phyloP scores from a whole-genome alignment of 2,888 invertebrate species.

The Morpho helenor region DNA sequence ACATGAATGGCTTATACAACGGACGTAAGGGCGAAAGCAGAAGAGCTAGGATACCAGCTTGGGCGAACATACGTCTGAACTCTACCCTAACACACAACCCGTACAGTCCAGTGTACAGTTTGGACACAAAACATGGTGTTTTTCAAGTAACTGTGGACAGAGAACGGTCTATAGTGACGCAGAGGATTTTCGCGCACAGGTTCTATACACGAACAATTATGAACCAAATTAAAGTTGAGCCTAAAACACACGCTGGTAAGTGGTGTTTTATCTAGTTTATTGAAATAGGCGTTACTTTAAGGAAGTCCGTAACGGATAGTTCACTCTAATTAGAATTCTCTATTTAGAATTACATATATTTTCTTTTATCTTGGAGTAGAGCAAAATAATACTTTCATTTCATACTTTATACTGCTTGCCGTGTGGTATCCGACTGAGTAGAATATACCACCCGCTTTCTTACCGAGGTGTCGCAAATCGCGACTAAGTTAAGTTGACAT shows the following conservation, averaged over 20 bases:
- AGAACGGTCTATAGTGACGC: conserved; percentile 67
- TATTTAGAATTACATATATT: too few species aligned
- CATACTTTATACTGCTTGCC: too few species aligned
- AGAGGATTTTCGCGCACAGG: conserved; percentile 68
- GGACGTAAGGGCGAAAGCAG: conserved; percentile 76
- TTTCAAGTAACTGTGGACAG: conserved; percentile 70
- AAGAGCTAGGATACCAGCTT: conserved; percentile 80
- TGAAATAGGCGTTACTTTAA: too few species aligned
- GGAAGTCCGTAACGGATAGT: too few species aligned
- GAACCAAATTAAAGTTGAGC: conserved; percentile 68
- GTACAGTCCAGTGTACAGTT: conserved; percentile 59
- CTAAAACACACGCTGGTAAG: conserved; percentile 61
- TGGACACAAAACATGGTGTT: conserved; percentile 66
- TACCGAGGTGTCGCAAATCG: too few species aligned
- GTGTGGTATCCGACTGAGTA: too few species aligned
- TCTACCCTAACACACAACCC: conserved; percentile 60
- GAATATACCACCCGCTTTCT: too few species aligned
- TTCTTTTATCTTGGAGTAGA: too few species aligned
- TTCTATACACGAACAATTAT: conserved; percentile 71
- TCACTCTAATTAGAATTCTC: too few species aligned
- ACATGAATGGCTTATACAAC: conserved; percentile 81
- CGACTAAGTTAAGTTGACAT: too few species aligned
- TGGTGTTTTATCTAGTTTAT: not conserved
- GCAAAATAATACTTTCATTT: too few species aligned
- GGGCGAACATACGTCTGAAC: conserved; percentile 75